Evolutionary conservation across 2,797 vertebrate species (phyloP).

Genomic region (Premnoplex brunnescens): DNA sequence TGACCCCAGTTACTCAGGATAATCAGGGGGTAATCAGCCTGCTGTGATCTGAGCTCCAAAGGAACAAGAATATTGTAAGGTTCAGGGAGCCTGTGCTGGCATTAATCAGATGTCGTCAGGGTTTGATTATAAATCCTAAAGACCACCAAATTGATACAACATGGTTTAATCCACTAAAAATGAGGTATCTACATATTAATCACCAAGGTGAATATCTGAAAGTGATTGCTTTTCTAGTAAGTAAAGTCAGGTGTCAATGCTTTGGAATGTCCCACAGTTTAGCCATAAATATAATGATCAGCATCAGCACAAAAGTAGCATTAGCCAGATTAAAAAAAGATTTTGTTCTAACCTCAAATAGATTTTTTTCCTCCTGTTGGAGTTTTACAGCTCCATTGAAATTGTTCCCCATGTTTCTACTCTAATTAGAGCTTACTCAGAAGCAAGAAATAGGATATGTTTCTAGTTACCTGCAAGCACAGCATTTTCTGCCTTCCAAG

Average conservation of each 20-base stretch:
- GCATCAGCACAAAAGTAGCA: slow-evolving; percentile 21
- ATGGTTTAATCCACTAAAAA: slow-evolving; percentile 2
- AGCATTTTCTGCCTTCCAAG: slow-evolving; percentile 35
- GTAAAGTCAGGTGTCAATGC: background rate
- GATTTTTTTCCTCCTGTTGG: background rate
- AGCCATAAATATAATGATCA: slow-evolving; percentile 9
- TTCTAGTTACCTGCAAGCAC: background rate
- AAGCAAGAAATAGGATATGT: slow-evolving; percentile 2
- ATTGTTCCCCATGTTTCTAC: background rate
- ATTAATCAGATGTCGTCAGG: slow-evolving; percentile 51
- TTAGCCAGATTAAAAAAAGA: slow-evolving; percentile 38
- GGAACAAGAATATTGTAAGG: slow-evolving; percentile 16
- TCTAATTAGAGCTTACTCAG: slow-evolving; percentile 26
- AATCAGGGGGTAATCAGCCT: slow-evolving; percentile 70
- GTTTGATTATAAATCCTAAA: slow-evolving; percentile 47
- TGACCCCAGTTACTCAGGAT: slow-evolving; percentile 56
- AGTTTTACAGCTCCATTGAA: slow-evolving; percentile 28
- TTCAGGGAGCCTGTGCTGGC: slow-evolving; percentile 39
- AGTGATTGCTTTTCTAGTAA: slow-evolving; percentile 31
- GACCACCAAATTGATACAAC: background rate
- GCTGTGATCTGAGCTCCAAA: slow-evolving; percentile 33
- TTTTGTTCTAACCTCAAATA: slow-evolving; percentile 33
- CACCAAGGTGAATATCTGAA: background rate
- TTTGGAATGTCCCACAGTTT: background rate
- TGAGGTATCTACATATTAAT: slow-evolving; percentile 18